A percentile compares a stretch with the other conserved stretches of the same genome.
These are phyloP conservation scores for Ctenomys sociabilis DNA, from an alignment of 2,113 vertebrate genomes.

Conservation along the genomic window DNA sequence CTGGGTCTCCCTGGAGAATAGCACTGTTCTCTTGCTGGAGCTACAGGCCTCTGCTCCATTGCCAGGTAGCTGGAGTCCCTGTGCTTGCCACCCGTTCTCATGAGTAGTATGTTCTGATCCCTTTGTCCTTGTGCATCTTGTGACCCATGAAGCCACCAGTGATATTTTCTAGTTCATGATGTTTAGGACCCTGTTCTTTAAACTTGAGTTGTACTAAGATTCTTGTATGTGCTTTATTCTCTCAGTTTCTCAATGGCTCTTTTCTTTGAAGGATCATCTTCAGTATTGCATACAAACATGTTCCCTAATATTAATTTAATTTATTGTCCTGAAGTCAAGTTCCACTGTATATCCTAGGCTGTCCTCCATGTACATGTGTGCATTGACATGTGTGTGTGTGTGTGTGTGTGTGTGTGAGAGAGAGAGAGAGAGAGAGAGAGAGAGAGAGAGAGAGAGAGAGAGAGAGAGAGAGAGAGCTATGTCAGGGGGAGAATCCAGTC, in stretches of 20 bases:
- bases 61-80: not conserved
- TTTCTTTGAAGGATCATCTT: not conserved
- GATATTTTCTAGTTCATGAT: not conserved
- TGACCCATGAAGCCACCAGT: not conserved
- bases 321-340: not conserved
- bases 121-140: not conserved
- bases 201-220: not conserved
- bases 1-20: not conserved
- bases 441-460: not conserved
- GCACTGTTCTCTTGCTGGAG: not conserved
- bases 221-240: not conserved
- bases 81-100: not conserved
- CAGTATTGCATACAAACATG: not conserved
- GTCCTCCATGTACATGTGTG: not conserved
- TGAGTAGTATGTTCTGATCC: not conserved
- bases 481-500: not conserved
- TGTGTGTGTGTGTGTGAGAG: not conserved
- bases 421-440: too few relatives aligned
- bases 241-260: not conserved
- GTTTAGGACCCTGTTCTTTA: slow-evolving; percentile 24
- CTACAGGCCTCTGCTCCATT: not conserved
- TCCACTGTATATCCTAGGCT: not conserved
- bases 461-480: too few relatives aligned
- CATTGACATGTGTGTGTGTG: not conserved
- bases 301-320: not conserved